Conservation (phyloP, 2,888 invertebrate species). For the Chloroclystis v-ata region DNA sequence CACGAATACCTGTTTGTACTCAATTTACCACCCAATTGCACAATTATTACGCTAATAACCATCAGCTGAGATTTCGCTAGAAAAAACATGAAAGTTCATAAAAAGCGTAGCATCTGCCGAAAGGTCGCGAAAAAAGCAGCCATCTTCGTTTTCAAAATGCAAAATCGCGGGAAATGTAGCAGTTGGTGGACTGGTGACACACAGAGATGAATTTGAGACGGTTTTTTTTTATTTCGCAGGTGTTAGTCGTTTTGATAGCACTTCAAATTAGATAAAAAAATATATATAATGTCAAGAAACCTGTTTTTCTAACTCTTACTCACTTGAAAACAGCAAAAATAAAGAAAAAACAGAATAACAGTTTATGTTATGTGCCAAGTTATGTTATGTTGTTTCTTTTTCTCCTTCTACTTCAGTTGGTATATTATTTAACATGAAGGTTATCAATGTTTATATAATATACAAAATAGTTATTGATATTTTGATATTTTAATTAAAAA, state of each 20-base stretch:
- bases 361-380: too few relatives aligned
- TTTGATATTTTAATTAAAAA: too few relatives aligned
- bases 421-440: too few relatives aligned
- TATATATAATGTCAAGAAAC: too few relatives aligned
- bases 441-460: too few relatives aligned
- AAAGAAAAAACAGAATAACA: too few relatives aligned
- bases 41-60: slow-evolving; percentile 40
- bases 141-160: slow-evolving; percentile 32
- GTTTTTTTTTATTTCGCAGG: slow-evolving; percentile 43
- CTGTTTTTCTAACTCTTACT: too few relatives aligned
- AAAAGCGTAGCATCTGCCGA: slow-evolving; percentile 53
- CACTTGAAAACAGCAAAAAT: too few relatives aligned
- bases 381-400: too few relatives aligned
- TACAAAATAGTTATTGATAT: too few relatives aligned
- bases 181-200: slow-evolving; percentile 50
- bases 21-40: slow-evolving; percentile 50
- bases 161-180: slow-evolving; percentile 57
- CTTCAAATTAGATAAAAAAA: not conserved
- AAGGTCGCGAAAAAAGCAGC: slow-evolving; percentile 23
- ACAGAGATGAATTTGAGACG: slow-evolving; percentile 47
- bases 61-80: slow-evolving; percentile 52
- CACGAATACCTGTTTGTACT: slow-evolving; percentile 41
- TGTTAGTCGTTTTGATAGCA: slow-evolving; percentile 24
- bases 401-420: too few relatives aligned
- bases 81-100: slow-evolving; percentile 17